Evolutionary conservation across 2,797 vertebrate genomes (phyloP), one percentile per base, ranked within the genome.

Genomic region (Pterois miles): DNA sequence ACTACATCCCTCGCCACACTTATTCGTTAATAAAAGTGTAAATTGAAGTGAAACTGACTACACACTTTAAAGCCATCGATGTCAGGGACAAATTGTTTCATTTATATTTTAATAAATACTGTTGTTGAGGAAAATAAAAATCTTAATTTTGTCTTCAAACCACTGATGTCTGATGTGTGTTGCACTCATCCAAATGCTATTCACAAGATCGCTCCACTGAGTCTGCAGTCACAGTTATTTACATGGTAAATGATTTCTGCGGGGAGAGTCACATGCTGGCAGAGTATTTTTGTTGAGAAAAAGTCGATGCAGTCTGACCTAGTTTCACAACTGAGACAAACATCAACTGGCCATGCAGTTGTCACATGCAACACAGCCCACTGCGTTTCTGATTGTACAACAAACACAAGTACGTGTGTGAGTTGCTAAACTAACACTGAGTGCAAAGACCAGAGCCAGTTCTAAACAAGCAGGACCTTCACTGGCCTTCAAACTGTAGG

Each of bases 401-500:
- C 0, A 72, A 63, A 80, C 71, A 67, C 23, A n/a, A 23, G 20
- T 23, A 3, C 2, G 20, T 12, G 29, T 58, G 33, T 6, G 71
- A 38, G 56, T 9, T 38, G 34, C 16, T 40, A 13, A 2, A 53
- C 12, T 4, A 31, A 57, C 48, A 20, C 4, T 29, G 40, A 46
- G 65, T 1, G 34, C 13, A n/a, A n/a, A 66, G 56, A 11, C n/a
- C 72, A 68, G 14, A 43, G 67, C 29, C 27, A 58, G 63, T 13
- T 46, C 2, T 22, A n/a, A 36, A 57, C 65, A 4, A 4, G 16
- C 46, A 8, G 57, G 14, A 6, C 81, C 72, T 74, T 85, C 62
- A 16, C 72, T 33, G 79, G 1, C 82, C 71, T 74, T 53, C 54
- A 76, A 13, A 71, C 40, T 43, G 72, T 4, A 22, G 85, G 87